Conservation (phyloP, 2,888 invertebrate genomes). For the Dioctria rufipes region DNA sequence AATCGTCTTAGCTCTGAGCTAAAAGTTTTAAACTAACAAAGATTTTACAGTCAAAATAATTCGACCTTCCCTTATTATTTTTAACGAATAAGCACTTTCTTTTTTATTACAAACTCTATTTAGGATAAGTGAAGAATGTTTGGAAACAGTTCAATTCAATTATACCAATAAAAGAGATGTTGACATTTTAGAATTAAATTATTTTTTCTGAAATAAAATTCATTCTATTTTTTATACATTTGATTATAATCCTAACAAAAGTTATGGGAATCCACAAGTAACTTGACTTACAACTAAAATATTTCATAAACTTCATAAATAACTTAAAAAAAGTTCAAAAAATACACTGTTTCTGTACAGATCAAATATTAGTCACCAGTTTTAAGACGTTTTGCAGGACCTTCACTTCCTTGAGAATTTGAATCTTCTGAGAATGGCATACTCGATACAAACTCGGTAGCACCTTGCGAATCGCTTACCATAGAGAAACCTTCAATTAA, state of each 20-base stretch:
- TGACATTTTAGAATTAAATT: background rate
- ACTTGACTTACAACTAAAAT: constrained; percentile 34
- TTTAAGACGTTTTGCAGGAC: constrained; percentile 83
- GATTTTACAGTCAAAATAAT: too few species aligned
- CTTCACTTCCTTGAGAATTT: constrained; percentile 89
- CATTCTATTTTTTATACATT: constrained; percentile 31
- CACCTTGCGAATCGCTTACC: constrained; percentile 91
- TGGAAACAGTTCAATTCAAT: too few species aligned
- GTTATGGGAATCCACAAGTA: constrained; percentile 22
- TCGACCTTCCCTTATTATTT: too few species aligned
- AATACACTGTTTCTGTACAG: background rate
- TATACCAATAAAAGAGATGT: too few species aligned
- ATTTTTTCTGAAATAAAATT: constrained; percentile 40
- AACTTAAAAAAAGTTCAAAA: constrained; percentile 30
- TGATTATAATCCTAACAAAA: constrained; percentile 48
- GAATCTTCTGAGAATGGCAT: constrained; percentile 93
- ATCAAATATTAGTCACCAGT: constrained; percentile 71
- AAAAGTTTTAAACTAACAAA: too few species aligned
- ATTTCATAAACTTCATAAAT: constrained; percentile 38
- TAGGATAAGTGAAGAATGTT: too few species aligned
- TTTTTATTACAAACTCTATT: too few species aligned
- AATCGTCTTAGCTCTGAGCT: too few species aligned
- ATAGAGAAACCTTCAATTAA: constrained; percentile 84
- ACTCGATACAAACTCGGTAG: constrained; percentile 89
- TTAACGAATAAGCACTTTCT: too few species aligned